These are phyloP conservation scores for Carassius gibelio DNA, from an alignment of 2,113 vertebrate genomes.

Conservation along the genomic window DNA sequence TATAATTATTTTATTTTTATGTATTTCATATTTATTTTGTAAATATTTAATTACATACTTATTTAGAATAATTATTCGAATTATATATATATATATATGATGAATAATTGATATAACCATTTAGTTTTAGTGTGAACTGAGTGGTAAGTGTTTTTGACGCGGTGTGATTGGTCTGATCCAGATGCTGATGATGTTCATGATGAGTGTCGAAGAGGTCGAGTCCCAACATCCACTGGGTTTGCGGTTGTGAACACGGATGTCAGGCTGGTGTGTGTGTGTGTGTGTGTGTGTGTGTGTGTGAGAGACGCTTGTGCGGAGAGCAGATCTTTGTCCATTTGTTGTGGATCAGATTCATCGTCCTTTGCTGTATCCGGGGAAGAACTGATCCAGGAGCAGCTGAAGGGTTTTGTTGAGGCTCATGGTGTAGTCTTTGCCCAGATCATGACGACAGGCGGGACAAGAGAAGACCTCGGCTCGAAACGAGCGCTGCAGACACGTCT, in stretches of 20 bases:
- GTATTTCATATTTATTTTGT: not conserved
- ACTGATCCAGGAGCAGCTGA: conserved; percentile 94
- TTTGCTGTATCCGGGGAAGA: conserved; percentile 98
- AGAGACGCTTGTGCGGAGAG: conserved; percentile 44
- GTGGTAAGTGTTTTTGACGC: not conserved
- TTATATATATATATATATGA: too few relatives aligned
- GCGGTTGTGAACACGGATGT: conserved; percentile 55
- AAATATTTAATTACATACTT: not conserved
- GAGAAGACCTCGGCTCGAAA: conserved; percentile 95
- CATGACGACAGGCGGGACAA: conserved; percentile 94
- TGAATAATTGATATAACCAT: too few relatives aligned
- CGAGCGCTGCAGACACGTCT: conserved; percentile 96
- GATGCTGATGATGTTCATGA: not conserved
- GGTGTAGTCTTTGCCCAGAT: conserved; percentile 91
- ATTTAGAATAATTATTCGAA: too few relatives aligned
- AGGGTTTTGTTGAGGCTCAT: conserved; percentile 93
- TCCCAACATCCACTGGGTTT: not conserved
- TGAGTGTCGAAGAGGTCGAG: not conserved
- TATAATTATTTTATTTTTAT: not conserved
- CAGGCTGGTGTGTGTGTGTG: conserved; percentile 71
- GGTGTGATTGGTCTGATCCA: not conserved
- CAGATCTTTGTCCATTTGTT: conserved; percentile 21
- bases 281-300: conserved; percentile 63
- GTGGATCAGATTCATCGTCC: conserved; percentile 85
- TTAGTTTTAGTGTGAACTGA: not conserved